These are phyloP conservation scores for Hipparchia semele DNA, from an alignment of 2,888 invertebrate species.

Conservation along the genomic window DNA sequence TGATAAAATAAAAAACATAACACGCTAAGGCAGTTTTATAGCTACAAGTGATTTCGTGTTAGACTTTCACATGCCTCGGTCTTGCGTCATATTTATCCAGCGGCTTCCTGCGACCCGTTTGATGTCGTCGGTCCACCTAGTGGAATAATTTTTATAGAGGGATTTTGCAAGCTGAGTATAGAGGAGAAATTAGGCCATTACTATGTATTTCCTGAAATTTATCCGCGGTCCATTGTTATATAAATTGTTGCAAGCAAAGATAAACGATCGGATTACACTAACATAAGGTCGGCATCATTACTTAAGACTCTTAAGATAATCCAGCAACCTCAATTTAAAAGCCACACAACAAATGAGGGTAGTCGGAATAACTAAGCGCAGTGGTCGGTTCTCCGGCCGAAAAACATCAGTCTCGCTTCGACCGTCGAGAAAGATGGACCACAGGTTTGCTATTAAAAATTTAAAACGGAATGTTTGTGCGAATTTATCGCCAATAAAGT, in stretches of 20 bases:
- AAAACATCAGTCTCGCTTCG: constrained; percentile 73
- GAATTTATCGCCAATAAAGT: constrained; percentile 67
- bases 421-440: constrained; percentile 63
- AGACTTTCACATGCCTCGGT: too few relatives aligned
- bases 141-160: neutral
- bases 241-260: constrained; percentile 14
- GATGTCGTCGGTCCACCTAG: too few relatives aligned
- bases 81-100: too few relatives aligned
- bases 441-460: constrained; percentile 71
- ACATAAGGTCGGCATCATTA: constrained; percentile 34
- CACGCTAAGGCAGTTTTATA: too few relatives aligned
- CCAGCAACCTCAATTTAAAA: constrained; percentile 70
- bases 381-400: constrained; percentile 63
- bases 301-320: constrained; percentile 37
- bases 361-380: constrained; percentile 73
- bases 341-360: constrained; percentile 76
- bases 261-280: constrained; percentile 25
- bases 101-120: too few relatives aligned
- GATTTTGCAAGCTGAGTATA: too few relatives aligned
- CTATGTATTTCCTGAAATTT: neutral
- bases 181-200: neutral
- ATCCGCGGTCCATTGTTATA: neutral
- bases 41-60: too few relatives aligned
- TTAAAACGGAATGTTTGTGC: constrained; percentile 61
- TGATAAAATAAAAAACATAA: too few relatives aligned